Evolutionary conservation across 2,797 vertebrate species (phyloP), one percentile per base, ranked within the genome.

Genomic region (Ptychobarbus kaznakovi): DNA sequence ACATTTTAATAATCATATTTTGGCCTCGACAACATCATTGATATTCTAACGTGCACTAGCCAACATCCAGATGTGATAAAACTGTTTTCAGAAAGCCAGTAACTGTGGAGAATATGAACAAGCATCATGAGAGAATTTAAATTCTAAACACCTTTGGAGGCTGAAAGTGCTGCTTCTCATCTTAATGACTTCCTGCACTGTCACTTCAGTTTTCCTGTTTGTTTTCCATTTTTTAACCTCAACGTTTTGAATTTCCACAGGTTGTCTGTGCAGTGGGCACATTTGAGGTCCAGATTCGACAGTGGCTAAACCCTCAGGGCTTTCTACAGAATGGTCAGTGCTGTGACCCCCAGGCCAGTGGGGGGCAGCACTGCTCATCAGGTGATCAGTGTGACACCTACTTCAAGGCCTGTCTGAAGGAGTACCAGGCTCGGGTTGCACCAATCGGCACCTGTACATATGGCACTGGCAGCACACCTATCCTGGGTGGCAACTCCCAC

Each of bases 361-460:
- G 87, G 49, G 93, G 91, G 40, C 92, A 94, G 61, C 94, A 86
- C 63, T 95, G 96, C 80, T 94, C 95, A 10, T 87, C 91, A 49
- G 87, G 61, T 65, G 93, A 94, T 87, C 94, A 94, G 40, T 97
- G 96, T 83, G 95, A 94, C 87, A 96, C 95, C 15, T 95, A 93
- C 85, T 96, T 96, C 89, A 92, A 90, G 40, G 94, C 92, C 84
- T 97, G 96, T 86, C 94, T 97, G 44, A 96, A 96, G 93, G 95
- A 96, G 91, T 97, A 97, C 90, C 96, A 96, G 92, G 90, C 92
- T 73, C 94, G 95, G 6, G 94, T 96, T 1, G 20, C 84, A 6
- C 90, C 94, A 0, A 92, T 89, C 0, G 95, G 95, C 66, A 1
- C 93, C 35, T 97, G 96, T 87, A 95, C 94, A 10, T 95, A 96